Evolutionary conservation across 2,888 invertebrate species (phyloP).

Genomic region (Aleiodes alternator): DNA sequence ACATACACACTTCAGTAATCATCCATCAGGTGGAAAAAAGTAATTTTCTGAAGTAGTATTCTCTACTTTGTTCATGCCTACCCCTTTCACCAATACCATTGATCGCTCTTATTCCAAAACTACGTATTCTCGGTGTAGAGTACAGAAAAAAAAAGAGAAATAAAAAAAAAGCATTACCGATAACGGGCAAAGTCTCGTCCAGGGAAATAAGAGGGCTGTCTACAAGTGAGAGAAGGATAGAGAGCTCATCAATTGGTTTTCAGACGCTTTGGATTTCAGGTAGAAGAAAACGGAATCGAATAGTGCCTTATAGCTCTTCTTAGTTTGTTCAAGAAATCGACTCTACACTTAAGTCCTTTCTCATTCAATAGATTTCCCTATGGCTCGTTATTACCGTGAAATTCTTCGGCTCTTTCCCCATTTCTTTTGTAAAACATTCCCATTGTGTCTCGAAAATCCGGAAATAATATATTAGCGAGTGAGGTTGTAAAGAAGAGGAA

Average conservation of each 20-base stretch:
- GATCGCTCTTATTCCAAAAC: conserved; percentile 52
- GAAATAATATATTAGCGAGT: conserved; percentile 17
- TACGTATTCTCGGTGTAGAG: conserved; percentile 47
- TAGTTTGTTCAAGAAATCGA: conserved; percentile 25
- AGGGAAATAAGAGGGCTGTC: conserved; percentile 32
- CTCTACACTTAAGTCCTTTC: conserved; percentile 2
- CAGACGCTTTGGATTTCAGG: conserved; percentile 26
- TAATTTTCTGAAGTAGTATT: conserved; percentile 26
- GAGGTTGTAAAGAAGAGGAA: neutral
- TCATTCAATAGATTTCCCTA: conserved; percentile 9
- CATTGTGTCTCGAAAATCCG: conserved; percentile 15
- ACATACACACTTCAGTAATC: neutral
- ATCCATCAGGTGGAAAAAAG: conserved; percentile 5
- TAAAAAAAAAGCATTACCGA: conserved; percentile 20
- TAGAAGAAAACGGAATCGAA: conserved; percentile 5
- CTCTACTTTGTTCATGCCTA: conserved; percentile 24
- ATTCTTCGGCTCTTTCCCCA: neutral
- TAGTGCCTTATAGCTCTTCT: conserved; percentile 12
- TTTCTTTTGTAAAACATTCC: neutral
- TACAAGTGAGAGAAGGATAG: neutral
- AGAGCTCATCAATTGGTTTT: conserved; percentile 19
- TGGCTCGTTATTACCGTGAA: conserved; percentile 23
- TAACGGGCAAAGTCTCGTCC: conserved; percentile 30
- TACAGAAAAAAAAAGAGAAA: conserved; percentile 13
- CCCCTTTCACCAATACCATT: conserved; percentile 52